Evolutionary conservation across 2,888 invertebrate species (phyloP).

Genomic region (Psylliodes chrysocephalus): DNA sequence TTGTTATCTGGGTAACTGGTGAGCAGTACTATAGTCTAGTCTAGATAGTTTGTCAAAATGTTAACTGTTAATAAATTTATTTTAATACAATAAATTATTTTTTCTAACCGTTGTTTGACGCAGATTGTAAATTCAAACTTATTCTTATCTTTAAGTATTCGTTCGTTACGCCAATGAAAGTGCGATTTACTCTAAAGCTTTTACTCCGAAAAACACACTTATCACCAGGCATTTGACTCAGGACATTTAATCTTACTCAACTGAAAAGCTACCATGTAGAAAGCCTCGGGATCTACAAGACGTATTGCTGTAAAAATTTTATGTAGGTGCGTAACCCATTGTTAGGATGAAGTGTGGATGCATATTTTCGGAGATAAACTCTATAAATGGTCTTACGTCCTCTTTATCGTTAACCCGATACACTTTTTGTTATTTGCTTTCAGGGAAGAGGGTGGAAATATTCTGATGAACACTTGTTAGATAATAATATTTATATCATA

Average conservation of each 20-base stretch:
- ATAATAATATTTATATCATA: too few relatives aligned
- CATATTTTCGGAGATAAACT: constrained; percentile 1
- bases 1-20: too few relatives aligned
- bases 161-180: not conserved
- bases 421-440: not conserved
- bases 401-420: not conserved
- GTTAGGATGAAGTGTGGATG: not conserved
- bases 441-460: too few relatives aligned
- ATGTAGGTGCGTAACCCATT: constrained; percentile 3
- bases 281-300: not conserved
- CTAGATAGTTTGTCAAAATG: too few relatives aligned
- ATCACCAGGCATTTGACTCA: not conserved
- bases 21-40: too few relatives aligned
- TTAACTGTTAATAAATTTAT: too few relatives aligned
- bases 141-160: not conserved
- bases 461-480: too few relatives aligned
- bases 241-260: constrained; percentile 1
- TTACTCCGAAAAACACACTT: not conserved
- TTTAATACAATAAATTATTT: too few relatives aligned
- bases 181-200: not conserved
- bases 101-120: too few relatives aligned
- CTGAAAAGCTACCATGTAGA: not conserved
- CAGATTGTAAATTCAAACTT: too few relatives aligned
- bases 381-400: not conserved
- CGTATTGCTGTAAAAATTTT: not conserved